Base-by-base conservation (phyloP, 2,888 invertebrate genomes). In the Acronicta alni region DNA sequence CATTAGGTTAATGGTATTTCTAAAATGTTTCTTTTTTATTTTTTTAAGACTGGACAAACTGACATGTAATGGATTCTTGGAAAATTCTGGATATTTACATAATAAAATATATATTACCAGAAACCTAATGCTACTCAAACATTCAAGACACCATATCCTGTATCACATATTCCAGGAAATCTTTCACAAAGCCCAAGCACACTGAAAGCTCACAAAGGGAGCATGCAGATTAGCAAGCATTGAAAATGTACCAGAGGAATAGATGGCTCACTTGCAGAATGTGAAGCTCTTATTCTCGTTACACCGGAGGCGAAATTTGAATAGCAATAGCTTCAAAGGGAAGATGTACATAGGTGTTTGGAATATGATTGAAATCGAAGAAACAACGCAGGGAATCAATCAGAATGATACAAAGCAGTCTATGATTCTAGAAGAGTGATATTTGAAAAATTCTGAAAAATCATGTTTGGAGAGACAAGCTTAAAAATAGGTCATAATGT, bases 211-310 rank as follows among this genome's bases (percentile, higher is more conserved):
- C 43, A 80, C 80, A 80, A 77, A 77, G 75, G 72, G 64, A 75
- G 49, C 69, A 70, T 72, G 80, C 57, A 77, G 80, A 77, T 77
- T 77, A 77, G 64, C 66, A 60, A 67, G 52, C 72, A 66, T 46
- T 74, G 78, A 67, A 77, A 65, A 77, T 69, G 58, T 75, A 54
- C 44, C 52, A 59, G 42, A 60, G 59, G 30, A 54, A 48, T 48
- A 60, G 57, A 49, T 23, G 37, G 55, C 56, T 35, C 53, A 39
- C 57, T 63, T 67, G 54, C 20, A 61, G 32, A 42, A 54, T 26
- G 10, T 16, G 42, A 47, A 39, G 61, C 49, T 68, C 75, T 77
- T 74, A 65, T 44, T 30, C 2, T 0, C 5, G 1, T 18, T 37
- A 0, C 3, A 7, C 14, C 62, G 69, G 41, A 60, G 57, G 20